Conservation (phyloP, 2,797 vertebrate genomes). For the Ceyx erithaca region DNA sequence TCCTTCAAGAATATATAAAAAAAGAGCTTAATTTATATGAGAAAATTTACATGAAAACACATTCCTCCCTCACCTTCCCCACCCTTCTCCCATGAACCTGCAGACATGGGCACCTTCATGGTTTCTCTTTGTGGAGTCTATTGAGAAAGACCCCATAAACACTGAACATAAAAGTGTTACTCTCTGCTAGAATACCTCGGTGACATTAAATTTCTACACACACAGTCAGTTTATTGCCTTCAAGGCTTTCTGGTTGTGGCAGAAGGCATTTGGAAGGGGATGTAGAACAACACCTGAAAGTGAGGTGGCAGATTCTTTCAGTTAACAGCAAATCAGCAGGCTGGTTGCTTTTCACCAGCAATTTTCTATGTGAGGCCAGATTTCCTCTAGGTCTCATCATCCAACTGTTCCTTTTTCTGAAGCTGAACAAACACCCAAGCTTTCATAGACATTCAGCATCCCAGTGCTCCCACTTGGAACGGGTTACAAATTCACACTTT, state of each 20-base stretch:
- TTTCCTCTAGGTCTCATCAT: constrained; percentile 47
- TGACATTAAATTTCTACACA: not conserved
- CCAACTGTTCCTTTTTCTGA: constrained; percentile 5
- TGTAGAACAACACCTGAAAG: constrained; percentile 32
- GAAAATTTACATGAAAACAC: not conserved
- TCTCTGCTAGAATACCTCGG: not conserved
- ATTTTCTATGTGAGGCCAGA: constrained; percentile 3
- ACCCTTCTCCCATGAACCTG: not conserved
- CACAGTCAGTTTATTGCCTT: not conserved
- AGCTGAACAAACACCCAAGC: constrained; percentile 1
- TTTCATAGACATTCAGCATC: not conserved
- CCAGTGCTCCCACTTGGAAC: not conserved
- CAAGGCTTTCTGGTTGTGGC: not conserved
- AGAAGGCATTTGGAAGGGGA: constrained; percentile 24
- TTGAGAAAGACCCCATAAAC: not conserved
- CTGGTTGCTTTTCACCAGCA: not conserved
- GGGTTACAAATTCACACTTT: not conserved
- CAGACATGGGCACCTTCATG: not conserved
- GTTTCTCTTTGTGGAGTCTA: not conserved
- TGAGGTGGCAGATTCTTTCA: constrained; percentile 17
- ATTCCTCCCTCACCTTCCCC: not conserved
- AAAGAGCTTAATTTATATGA: not conserved
- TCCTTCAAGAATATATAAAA: not conserved
- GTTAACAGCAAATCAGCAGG: constrained; percentile 5
- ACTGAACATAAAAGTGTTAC: not conserved